Percentiles rank a stretch among this genome's conserved stretches.
phyloP scores from a whole-genome alignment of 92 coral and sea anemone genomes.

The Palythoa grandiflora region DNA sequence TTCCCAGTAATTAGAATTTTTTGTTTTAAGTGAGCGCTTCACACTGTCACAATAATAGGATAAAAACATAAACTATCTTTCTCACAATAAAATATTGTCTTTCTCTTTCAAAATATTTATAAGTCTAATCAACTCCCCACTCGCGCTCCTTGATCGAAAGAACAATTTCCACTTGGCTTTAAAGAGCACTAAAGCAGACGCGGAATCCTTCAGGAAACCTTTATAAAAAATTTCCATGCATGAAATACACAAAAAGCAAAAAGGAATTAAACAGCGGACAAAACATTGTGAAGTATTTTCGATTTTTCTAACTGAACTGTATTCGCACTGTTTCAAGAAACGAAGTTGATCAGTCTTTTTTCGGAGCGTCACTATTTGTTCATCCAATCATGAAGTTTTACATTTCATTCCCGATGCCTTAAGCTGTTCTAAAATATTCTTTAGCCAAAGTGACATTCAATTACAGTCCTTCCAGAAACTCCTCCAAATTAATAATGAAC shows the following conservation, averaged over 20 bases:
- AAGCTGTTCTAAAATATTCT: background rate
- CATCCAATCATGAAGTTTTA: background rate
- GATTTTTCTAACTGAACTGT: background rate
- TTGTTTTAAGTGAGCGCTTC: constrained; percentile 25
- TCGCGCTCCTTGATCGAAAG: background rate
- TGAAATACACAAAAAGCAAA: background rate
- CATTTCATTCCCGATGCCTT: background rate
- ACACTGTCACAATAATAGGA: constrained; percentile 47
- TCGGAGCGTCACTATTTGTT: background rate
- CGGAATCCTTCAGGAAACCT: background rate
- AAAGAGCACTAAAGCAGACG: background rate
- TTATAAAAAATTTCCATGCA: background rate
- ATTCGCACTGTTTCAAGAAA: background rate
- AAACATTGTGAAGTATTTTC: background rate
- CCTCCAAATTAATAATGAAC: constrained; percentile 9
- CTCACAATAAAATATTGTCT: constrained; percentile 13
- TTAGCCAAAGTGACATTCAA: constrained; percentile 33
- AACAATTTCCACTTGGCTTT: background rate
- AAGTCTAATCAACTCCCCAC: background rate
- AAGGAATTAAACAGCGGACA: background rate
- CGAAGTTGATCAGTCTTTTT: background rate
- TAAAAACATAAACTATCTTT: constrained; percentile 28
- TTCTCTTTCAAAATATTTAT: constrained; percentile 27
- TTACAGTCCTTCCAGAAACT: background rate
- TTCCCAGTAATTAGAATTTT: constrained; percentile 27